Base-by-base conservation (phyloP, 2,113 vertebrate genomes). In the Antigone vipio region DNA sequence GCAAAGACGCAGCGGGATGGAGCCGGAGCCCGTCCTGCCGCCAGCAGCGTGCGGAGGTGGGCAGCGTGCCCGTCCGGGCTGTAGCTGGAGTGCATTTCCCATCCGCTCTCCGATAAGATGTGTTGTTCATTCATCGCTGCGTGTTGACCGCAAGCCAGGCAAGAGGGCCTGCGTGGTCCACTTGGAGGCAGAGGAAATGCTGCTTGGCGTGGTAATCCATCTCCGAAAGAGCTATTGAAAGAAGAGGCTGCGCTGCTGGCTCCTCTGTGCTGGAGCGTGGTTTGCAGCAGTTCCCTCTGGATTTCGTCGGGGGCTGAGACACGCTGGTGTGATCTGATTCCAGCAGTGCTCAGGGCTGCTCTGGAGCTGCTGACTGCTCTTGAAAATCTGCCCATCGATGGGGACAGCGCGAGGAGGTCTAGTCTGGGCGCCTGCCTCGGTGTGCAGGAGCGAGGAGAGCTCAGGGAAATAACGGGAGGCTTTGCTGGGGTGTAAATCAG, bases 101-200 rank as follows among this genome's bases (percentile, higher is more conserved):
- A 4, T 69, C 87, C 4, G 1, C 29, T 53, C 84, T 44, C 78
- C 7, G 79, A 95, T 92, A 89, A 87, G 87, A 5, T 15, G 73
- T 15, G 81, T 34, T 50, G 67, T 50, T 60, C 97, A 95, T 93
- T 96, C 88, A 95, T 32, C 4, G 53, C 82, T 84, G 92, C 3
- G 24, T 6, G 77, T 34, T 95, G 95, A 96, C 44, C 56, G 2
- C 87, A 30, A 69, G 88, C 89, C 93, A 87, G 95, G 85, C 47
- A 2, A 84, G 59, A 94, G 91, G 67, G 66, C 64, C 23, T 32
- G 85, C 17, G 1, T 52, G 69, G 86, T 49, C 50, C 74, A 7
- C 89, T 91, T 35, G 63, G 63, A 88, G 69, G 85, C 77, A 91
- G 55, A 95, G 91, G 95, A 97, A 97, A 40, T 1, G 24, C n/a